phyloP scores from a whole-genome alignment of 2,888 invertebrate genomes.

The Coronaproctus castanopsis region DNA sequence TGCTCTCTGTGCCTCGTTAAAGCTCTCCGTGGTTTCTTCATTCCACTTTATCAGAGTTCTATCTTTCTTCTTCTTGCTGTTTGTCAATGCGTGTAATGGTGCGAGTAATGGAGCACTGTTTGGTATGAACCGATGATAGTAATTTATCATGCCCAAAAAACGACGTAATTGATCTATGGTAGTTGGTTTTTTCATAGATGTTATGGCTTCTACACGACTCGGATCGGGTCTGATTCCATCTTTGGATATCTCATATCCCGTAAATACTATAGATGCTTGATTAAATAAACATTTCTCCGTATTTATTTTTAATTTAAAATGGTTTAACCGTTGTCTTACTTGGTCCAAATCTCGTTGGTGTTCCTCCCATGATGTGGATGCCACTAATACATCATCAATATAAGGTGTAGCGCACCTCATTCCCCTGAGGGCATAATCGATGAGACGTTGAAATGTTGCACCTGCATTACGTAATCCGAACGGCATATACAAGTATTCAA shows the following conservation, averaged over 20 bases:
- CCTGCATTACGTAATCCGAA: constrained; percentile 19
- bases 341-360: constrained; percentile 16
- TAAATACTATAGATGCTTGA: constrained; percentile 17
- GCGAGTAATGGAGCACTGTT: constrained; percentile 12
- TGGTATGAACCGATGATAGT: constrained; percentile 13
- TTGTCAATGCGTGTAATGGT: constrained; percentile 6
- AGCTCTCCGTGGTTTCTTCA: constrained; percentile 17
- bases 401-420: constrained; percentile 18
- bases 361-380: constrained; percentile 16
- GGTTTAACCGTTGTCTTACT: constrained; percentile 17
- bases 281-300: constrained; percentile 23
- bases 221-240: constrained; percentile 23
- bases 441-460: constrained; percentile 21
- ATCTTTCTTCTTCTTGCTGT: constrained; percentile 16
- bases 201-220: constrained; percentile 23
- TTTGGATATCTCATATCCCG: constrained; percentile 20
- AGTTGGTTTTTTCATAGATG: constrained; percentile 16
- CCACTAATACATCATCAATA: constrained; percentile 20
- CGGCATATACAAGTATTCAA: constrained; percentile 20
- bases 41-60: constrained; percentile 18
- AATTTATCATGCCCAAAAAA: constrained; percentile 17
- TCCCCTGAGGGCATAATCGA: constrained; percentile 17
- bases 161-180: constrained; percentile 12
- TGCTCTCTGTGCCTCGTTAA: constrained; percentile 21
- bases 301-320: constrained; percentile 23